Conservation (phyloP, 2,113 vertebrate species). For the Elachura formosa region DNA sequence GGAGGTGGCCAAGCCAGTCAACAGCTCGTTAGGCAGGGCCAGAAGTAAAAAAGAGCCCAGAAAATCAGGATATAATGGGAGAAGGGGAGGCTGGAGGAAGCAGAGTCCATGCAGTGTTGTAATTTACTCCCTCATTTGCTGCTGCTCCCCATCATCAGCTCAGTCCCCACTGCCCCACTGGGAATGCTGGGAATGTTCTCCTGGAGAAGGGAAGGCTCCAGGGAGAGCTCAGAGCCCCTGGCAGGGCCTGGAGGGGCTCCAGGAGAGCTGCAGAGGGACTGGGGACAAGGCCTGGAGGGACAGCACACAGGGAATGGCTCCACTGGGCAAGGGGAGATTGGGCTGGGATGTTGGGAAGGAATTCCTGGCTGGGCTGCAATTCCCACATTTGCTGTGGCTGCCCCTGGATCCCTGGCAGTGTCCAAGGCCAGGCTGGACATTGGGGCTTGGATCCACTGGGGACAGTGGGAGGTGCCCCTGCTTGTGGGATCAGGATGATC, state of each 20-base stretch:
- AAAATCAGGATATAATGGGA: background rate
- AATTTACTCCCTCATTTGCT: background rate
- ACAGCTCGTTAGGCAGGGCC: constrained; percentile 29
- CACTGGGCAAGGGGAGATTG: background rate
- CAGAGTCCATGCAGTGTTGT: accelerated
- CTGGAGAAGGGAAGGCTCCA: background rate
- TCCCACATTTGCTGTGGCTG: background rate
- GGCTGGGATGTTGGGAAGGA: background rate
- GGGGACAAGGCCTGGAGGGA: background rate
- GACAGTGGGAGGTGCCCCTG: accelerated
- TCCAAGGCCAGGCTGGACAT: accelerated
- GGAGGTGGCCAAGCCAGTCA: background rate
- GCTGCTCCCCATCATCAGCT: background rate
- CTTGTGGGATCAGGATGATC: background rate
- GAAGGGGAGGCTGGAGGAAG: background rate
- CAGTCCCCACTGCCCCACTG: background rate
- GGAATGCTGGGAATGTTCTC: background rate
- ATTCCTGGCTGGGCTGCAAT: background rate
- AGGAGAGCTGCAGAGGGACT: background rate
- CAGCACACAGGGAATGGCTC: background rate
- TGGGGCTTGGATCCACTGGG: background rate
- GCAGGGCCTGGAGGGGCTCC: background rate
- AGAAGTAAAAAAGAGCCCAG: background rate
- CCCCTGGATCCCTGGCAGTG: background rate
- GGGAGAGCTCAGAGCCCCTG: background rate